Evolutionary conservation across 37 sponge, comb jelly and placozoan species (phyloP).

Genomic region (Tethya wilhelma): DNA sequence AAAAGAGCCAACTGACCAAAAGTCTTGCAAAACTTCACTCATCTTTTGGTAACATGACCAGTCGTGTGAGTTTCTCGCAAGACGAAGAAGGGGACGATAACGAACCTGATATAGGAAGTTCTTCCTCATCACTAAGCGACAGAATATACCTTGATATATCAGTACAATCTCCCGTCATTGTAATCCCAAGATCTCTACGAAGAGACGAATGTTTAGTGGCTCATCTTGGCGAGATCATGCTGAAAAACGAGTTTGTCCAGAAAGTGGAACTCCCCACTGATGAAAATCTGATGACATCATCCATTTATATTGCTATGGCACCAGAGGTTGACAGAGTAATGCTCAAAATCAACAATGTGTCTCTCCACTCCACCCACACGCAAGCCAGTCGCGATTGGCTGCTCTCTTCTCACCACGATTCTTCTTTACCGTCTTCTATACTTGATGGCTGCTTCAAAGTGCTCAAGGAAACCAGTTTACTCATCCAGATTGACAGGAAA

Average conservation of each 20-base stretch:
- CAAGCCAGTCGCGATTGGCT: slow-evolving; percentile 49
- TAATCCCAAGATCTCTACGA: slow-evolving; percentile 53
- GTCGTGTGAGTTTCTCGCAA: not conserved
- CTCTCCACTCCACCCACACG: slow-evolving; percentile 60
- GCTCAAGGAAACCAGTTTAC: slow-evolving; percentile 38
- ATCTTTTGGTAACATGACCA: slow-evolving; percentile 29
- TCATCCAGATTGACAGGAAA: slow-evolving; percentile 44
- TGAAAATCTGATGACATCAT: not conserved
- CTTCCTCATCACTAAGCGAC: not conserved
- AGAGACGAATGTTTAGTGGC: slow-evolving; percentile 61
- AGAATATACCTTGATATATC: slow-evolving; percentile 38
- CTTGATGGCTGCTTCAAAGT: slow-evolving; percentile 57
- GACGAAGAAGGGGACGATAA: slow-evolving; percentile 17
- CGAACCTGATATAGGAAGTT: slow-evolving; percentile 13
- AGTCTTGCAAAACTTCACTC: slow-evolving; percentile 42
- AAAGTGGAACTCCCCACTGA: not conserved
- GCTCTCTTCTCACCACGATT: not conserved
- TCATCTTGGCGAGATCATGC: slow-evolving; percentile 82
- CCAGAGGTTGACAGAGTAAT: slow-evolving; percentile 24
- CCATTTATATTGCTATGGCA: not conserved
- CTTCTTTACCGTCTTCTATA: not conserved
- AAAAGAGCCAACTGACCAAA: slow-evolving; percentile 50
- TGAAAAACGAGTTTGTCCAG: slow-evolving; percentile 56
- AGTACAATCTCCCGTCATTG: slow-evolving; percentile 73
- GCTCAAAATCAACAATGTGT: slow-evolving; percentile 36